Conservation (phyloP, 1,140 invertebrate genomes). For the Hycleus cichorii region DNA sequence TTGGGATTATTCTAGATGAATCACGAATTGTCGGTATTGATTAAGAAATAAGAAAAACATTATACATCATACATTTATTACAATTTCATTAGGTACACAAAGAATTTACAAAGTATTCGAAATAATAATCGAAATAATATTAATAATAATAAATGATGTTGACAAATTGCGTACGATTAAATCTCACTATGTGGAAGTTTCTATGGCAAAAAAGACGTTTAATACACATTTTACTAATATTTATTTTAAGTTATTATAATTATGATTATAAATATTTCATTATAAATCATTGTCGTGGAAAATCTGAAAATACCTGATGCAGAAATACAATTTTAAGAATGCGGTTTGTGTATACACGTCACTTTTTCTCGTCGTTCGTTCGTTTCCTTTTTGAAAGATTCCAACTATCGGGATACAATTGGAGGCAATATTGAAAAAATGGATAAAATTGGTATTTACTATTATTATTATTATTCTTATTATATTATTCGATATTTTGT, state of each 20-base stretch:
- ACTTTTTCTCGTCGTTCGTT: no score
- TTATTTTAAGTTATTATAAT: neutral
- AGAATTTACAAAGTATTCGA: constrained; percentile 32
- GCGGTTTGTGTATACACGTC: neutral
- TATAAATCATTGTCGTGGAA: neutral
- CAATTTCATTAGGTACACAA: constrained; percentile 34
- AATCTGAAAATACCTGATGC: neutral
- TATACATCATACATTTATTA: constrained; percentile 18
- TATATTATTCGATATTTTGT: neutral
- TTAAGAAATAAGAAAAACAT: neutral
- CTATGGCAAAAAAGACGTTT: constrained; percentile 3
- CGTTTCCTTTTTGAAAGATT: no score
- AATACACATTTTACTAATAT: neutral
- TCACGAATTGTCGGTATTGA: neutral
- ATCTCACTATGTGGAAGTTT: constrained; percentile 2
- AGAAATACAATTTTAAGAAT: neutral
- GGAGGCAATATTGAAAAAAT: neutral
- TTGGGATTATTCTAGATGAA: no score
- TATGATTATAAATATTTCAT: constrained; percentile 1
- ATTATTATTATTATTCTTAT: constrained; percentile 1
- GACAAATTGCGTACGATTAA: constrained; percentile 13
- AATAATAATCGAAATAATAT: no score
- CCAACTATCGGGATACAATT: no score
- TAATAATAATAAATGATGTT: neutral
- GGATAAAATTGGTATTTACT: neutral